Conservation (phyloP, 2,888 invertebrate genomes). For the Eueremaeus valkanovi region DNA sequence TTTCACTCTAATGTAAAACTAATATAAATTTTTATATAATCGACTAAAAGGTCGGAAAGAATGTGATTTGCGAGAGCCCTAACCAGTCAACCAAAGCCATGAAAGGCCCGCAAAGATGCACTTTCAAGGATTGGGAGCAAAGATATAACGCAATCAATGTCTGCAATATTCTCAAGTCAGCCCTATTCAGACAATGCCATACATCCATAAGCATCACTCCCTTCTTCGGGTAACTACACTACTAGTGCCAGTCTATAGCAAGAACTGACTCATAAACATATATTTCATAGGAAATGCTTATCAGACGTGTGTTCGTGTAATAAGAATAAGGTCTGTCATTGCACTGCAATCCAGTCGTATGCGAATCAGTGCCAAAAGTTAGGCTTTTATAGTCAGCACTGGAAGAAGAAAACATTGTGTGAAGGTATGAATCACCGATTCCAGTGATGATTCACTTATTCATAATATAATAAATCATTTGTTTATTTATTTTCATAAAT, state of each 20-base stretch:
- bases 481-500: too few species aligned
- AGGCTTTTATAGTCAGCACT: slow-evolving; percentile 57
- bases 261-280: too few species aligned
- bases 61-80: slow-evolving; percentile 44
- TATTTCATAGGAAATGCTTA: slow-evolving; percentile 68
- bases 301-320: slow-evolving; percentile 84
- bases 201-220: slow-evolving; percentile 72
- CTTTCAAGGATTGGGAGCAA: slow-evolving; percentile 49
- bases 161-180: slow-evolving; percentile 58
- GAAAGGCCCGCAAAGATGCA: slow-evolving; percentile 33
- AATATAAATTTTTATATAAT: not conserved
- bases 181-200: slow-evolving; percentile 70
- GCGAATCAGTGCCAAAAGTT: slow-evolving; percentile 74
- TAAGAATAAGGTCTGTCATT: slow-evolving; percentile 67
- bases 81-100: not conserved
- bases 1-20: not conserved
- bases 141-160: slow-evolving; percentile 48
- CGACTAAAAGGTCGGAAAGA: slow-evolving; percentile 1
- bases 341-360: slow-evolving; percentile 83
- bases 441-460: too few species aligned
- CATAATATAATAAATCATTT: too few species aligned
- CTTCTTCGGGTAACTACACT: slow-evolving; percentile 64
- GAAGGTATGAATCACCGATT: too few species aligned
- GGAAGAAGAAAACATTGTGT: slow-evolving; percentile 66
- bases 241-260: not conserved